phyloP scores from a whole-genome alignment of 2,888 invertebrate genomes.

The Dolichopus griseipennis region DNA sequence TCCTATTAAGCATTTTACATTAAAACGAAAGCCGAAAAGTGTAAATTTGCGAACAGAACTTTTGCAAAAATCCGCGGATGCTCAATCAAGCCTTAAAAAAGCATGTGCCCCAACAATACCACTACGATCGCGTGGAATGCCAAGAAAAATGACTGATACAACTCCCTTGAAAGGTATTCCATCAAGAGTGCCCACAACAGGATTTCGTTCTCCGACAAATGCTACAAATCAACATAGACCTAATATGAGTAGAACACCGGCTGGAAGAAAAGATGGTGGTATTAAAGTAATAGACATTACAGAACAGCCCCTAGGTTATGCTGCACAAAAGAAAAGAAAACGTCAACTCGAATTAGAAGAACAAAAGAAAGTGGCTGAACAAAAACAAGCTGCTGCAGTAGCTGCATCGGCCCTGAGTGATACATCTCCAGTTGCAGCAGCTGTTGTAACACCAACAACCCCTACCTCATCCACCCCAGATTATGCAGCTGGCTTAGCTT shows the following conservation, averaged over 20 bases:
- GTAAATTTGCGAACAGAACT: conserved; percentile 82
- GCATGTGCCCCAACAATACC: conserved; percentile 82
- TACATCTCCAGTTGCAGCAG: conserved; percentile 32
- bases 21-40: conserved; percentile 91
- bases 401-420: conserved; percentile 36
- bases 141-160: conserved; percentile 93
- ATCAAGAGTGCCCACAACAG: conserved; percentile 62
- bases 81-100: conserved; percentile 80
- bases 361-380: conserved; percentile 53
- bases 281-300: conserved; percentile 90
- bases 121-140: conserved; percentile 77
- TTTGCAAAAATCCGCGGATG: conserved; percentile 84
- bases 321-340: conserved; percentile 78
- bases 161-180: conserved; percentile 90
- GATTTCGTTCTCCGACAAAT: conserved; percentile 49
- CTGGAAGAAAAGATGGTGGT: conserved; percentile 75
- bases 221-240: conserved; percentile 43
- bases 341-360: conserved; percentile 67
- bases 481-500: conserved; percentile 69
- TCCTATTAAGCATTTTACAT: conserved; percentile 82
- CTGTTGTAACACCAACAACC: conserved; percentile 31
- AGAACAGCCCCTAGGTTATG: conserved; percentile 80
- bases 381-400: conserved; percentile 40
- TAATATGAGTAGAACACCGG: conserved; percentile 53
- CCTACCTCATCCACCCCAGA: conserved; percentile 57